Evolutionary conservation across 1,140 invertebrate genomes (phyloP).

Genomic region (Mycetomoellerius zeteki): DNA sequence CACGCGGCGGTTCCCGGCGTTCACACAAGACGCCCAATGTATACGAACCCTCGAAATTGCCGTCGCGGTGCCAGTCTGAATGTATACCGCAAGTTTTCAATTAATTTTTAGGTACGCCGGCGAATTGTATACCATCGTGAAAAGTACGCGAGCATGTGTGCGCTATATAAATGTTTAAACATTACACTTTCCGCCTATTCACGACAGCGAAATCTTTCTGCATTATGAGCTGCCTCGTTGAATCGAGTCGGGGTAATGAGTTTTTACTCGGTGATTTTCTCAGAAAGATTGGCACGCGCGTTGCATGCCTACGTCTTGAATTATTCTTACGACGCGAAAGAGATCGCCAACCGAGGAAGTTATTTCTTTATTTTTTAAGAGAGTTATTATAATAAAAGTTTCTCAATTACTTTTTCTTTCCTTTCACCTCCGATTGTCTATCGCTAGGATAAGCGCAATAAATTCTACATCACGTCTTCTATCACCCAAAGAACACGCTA

Average conservation of each 20-base stretch:
- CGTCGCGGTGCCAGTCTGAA: constrained; percentile 31
- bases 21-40: constrained; percentile 58
- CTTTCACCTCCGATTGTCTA: not conserved
- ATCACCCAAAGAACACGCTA: not conserved
- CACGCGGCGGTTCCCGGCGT: constrained; percentile 63
- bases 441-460: not conserved
- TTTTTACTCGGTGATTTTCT: constrained; percentile 26
- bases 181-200: not conserved
- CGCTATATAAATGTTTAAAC: not conserved
- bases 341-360: not conserved
- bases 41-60: constrained; percentile 63
- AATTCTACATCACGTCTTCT: not conserved
- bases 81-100: constrained; percentile 30
- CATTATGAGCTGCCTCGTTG: not conserved
- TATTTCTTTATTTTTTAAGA: not conserved
- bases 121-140: not conserved
- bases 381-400: not conserved
- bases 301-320: not conserved
- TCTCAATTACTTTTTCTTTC: not conserved
- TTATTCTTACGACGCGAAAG: not conserved
- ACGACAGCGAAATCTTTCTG: not conserved
- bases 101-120: constrained; percentile 54
- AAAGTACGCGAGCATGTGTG: not conserved
- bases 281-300: not conserved
- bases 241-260: not conserved